Percentiles rank a stretch among this genome's conserved stretches.
Conservation (phyloP, 2,797 vertebrate genomes). For the Lycodopsis pacificus region DNA sequence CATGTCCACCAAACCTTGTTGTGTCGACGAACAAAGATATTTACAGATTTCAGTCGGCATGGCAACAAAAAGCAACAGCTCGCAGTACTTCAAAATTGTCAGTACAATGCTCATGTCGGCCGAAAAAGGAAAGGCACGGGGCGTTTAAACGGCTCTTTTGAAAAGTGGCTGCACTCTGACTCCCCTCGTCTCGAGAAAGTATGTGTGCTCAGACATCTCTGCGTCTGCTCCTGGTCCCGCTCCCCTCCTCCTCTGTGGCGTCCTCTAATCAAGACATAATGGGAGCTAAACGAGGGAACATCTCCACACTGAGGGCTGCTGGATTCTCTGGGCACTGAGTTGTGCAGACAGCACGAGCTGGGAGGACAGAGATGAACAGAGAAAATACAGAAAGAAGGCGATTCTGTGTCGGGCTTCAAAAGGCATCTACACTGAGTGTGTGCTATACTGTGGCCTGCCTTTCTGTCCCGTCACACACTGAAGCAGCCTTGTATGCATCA, state of each 20-base stretch:
- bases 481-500: conserved; percentile 73
- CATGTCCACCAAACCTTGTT: conserved; percentile 58
- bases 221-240: conserved; percentile 68
- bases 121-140: conserved; percentile 40
- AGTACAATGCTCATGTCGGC: conserved; percentile 55
- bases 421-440: conserved; percentile 59
- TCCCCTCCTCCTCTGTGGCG: conserved; percentile 70
- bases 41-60: conserved; percentile 83
- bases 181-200: conserved; percentile 22
- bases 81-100: conserved; percentile 63
- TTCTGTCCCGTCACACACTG: conserved; percentile 76
- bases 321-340: conserved; percentile 63
- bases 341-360: conserved; percentile 45
- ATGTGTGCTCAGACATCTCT: conserved; percentile 52
- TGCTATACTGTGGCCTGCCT: conserved; percentile 49
- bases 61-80: conserved; percentile 81
- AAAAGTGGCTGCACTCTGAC: conserved; percentile 52
- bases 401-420: conserved; percentile 66
- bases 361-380: conserved; percentile 39
- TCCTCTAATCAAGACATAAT: conserved; percentile 86
- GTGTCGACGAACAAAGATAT: conserved; percentile 71
- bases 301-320: conserved; percentile 74
- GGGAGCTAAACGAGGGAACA: conserved; percentile 85
- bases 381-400: conserved; percentile 54
- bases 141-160: conserved; percentile 52